phyloP scores from a whole-genome alignment of 2,113 vertebrate genomes.

The Morone chrysops region DNA sequence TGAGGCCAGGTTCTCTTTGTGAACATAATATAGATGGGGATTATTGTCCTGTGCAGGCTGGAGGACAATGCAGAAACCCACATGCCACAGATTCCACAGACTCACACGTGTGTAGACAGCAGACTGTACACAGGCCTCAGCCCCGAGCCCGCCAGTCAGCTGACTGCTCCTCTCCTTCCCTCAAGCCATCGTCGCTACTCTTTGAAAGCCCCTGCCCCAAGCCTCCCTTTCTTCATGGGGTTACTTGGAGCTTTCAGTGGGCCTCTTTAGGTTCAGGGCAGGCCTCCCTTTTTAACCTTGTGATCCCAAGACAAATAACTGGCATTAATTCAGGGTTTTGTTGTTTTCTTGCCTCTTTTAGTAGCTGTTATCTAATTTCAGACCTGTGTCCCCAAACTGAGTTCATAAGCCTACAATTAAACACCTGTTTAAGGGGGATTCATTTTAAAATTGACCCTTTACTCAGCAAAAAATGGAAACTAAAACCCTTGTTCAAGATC shows the following conservation, averaged over 20 bases:
- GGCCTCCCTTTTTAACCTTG: constrained; percentile 73
- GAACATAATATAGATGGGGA: constrained; percentile 39
- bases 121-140: constrained; percentile 61
- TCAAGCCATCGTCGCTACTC: constrained; percentile 31
- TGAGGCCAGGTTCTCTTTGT: constrained; percentile 52
- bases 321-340: constrained; percentile 43
- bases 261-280: constrained; percentile 64
- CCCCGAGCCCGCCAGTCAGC: constrained; percentile 67
- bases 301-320: constrained; percentile 73
- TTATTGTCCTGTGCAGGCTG: constrained; percentile 56
- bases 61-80: constrained; percentile 70
- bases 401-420: neutral
- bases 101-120: constrained; percentile 63
- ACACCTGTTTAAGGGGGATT: neutral
- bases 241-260: constrained; percentile 59
- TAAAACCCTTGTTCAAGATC: neutral
- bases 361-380: constrained; percentile 35
- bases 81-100: constrained; percentile 78
- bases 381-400: constrained; percentile 16
- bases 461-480: neutral
- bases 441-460: neutral
- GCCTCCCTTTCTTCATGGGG: constrained; percentile 68
- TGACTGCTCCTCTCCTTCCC: constrained; percentile 67
- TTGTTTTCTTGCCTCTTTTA: constrained; percentile 22
- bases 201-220: constrained; percentile 66